Percentiles rank a stretch among this genome's conserved stretches.
Conservation (phyloP, 2,888 invertebrate species). For the Pristionchus maxplancki region DNA sequence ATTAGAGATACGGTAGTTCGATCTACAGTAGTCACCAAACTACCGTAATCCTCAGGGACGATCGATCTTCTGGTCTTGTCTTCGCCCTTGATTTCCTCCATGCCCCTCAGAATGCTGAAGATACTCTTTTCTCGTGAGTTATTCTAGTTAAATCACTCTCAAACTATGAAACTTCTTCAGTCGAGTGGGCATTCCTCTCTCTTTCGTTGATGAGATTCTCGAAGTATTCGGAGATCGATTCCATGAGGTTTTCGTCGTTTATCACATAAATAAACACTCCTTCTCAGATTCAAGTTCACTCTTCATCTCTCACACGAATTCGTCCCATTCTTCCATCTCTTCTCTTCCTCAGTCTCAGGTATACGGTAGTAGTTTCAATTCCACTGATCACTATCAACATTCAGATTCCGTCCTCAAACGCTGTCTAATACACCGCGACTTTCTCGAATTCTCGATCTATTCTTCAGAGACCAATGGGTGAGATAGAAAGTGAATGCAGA, state of each 20-base stretch:
- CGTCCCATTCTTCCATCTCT: conserved; percentile 46
- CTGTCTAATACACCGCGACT: conserved; percentile 45
- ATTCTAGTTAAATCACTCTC: not conserved
- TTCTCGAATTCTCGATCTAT: conserved; percentile 50
- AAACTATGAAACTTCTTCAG: not conserved
- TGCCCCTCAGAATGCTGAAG: conserved; percentile 45
- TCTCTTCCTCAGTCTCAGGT: conserved; percentile 48
- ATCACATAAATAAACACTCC: too few species aligned
- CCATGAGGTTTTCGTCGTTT: conserved; percentile 5
- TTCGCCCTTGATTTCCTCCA: conserved; percentile 51
- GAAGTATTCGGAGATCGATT: conserved; percentile 51
- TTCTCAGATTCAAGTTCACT: conserved; percentile 45
- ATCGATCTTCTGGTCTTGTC: conserved; percentile 35
- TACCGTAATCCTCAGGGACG: conserved; percentile 51
- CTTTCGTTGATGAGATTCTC: conserved; percentile 50
- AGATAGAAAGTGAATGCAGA: not conserved
- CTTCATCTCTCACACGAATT: conserved; percentile 28
- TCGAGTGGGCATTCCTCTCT: conserved; percentile 41
- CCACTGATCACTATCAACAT: not conserved
- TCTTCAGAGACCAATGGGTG: conserved; percentile 53
- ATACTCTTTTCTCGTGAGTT: conserved; percentile 48
- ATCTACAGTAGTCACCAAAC: not conserved
- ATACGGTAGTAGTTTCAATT: not conserved
- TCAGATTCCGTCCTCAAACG: conserved; percentile 41
- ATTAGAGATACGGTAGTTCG: not conserved